Percentiles rank a stretch among this genome's conserved stretches.
Evolutionary conservation across 2,113 vertebrate genomes (phyloP).

Genomic region (Neolamprologus devosi): DNA sequence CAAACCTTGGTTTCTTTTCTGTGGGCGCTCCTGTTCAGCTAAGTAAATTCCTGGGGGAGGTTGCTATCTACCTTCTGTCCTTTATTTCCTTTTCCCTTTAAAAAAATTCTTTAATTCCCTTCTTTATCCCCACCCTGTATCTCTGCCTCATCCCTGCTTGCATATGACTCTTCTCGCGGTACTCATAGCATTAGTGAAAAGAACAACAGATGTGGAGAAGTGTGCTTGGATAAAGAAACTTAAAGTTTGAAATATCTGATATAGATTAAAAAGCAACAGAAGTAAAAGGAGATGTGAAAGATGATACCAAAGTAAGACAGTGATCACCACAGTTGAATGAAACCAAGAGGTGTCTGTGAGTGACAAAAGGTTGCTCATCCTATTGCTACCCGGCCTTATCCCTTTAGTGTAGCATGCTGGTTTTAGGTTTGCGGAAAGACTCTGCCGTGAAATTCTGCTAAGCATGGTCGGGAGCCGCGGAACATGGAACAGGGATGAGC

Average conservation of each 20-base stretch:
- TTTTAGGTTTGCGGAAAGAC: conserved; percentile 60
- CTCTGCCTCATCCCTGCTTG: conserved; percentile 11
- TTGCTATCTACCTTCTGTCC: conserved; percentile 24
- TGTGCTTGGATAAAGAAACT: background rate
- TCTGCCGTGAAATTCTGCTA: conserved; percentile 69
- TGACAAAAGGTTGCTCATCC: conserved; percentile 61
- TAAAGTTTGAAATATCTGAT: background rate
- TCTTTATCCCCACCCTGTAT: conserved; percentile 22
- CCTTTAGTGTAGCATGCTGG: conserved; percentile 48
- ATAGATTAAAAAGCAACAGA: background rate
- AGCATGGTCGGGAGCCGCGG: conserved; percentile 55
- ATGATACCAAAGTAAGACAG: background rate
- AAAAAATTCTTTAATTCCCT: conserved; percentile 27
- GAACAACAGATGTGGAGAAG: background rate
- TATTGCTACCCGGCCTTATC: conserved; percentile 57
- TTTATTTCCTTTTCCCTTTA: conserved; percentile 20
- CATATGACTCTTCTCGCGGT: background rate
- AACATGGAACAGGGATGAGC: conserved; percentile 69
- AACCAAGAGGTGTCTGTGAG: conserved; percentile 22
- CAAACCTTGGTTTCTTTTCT: conserved; percentile 50
- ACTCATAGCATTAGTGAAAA: background rate
- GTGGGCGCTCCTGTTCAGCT: conserved; percentile 52
- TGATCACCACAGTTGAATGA: background rate
- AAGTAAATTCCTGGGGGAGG: conserved; percentile 54
- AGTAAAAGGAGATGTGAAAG: background rate